These are phyloP conservation scores for Nomada lathburiana DNA, from an alignment of 2,888 invertebrate genomes.

Conservation along the genomic window DNA sequence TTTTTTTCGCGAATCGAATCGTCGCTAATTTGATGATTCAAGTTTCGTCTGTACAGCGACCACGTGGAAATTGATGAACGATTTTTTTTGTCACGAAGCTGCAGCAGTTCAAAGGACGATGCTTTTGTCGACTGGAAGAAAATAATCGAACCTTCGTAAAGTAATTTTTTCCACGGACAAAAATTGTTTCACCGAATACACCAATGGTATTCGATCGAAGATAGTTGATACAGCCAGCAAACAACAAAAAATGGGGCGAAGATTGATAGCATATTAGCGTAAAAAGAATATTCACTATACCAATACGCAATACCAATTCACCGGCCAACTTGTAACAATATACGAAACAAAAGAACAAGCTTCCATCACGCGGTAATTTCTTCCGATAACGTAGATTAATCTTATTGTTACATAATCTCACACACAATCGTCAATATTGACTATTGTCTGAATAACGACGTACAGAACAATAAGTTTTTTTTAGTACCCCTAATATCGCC, in stretches of 20 bases:
- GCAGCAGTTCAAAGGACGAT: no score
- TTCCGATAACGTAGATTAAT: constrained; percentile 44
- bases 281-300: constrained; percentile 27
- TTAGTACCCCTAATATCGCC: no score
- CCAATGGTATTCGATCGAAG: constrained; percentile 29
- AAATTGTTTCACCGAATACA: constrained; percentile 10
- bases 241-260: background rate
- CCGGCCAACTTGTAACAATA: constrained; percentile 10
- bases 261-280: constrained; percentile 36
- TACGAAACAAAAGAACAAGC: constrained; percentile 21
- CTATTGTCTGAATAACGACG: no score
- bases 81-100: no score
- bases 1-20: no score
- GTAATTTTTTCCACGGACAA: background rate
- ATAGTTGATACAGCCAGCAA: background rate
- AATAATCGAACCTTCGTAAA: background rate
- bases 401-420: background rate
- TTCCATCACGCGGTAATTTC: constrained; percentile 22
- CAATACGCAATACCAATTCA: constrained; percentile 38
- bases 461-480: no score
- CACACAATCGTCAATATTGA: no score
- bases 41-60: no score
- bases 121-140: no score
- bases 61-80: no score
- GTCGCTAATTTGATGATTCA: no score